Conservation (phyloP, 2,113 vertebrate species). For the Chaetodon auriga region DNA sequence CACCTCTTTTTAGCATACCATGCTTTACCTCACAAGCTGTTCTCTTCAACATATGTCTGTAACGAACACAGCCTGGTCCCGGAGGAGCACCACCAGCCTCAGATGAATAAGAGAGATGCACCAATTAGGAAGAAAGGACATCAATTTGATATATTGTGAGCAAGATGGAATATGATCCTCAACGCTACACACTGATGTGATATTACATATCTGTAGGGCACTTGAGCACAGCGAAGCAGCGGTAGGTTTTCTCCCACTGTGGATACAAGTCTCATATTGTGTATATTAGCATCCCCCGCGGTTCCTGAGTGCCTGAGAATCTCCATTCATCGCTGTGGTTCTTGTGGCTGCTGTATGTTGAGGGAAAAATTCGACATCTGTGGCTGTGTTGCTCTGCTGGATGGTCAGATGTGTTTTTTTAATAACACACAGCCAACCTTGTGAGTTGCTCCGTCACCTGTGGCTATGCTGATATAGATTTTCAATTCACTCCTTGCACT, state of each 20-base stretch:
- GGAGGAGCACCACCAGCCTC: slow-evolving; percentile 37
- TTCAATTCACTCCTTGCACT: slow-evolving; percentile 26
- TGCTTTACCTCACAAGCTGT: slow-evolving; percentile 5
- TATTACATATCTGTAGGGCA: slow-evolving; percentile 57
- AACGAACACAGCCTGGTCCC: slow-evolving; percentile 56
- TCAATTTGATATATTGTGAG: slow-evolving; percentile 40
- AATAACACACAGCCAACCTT: neutral
- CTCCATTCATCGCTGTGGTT: slow-evolving; percentile 22
- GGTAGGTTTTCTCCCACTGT: slow-evolving; percentile 27
- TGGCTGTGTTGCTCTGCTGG: neutral
- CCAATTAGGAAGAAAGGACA: slow-evolving; percentile 58
- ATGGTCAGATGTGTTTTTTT: neutral
- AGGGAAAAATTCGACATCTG: neutral
- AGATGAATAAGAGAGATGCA: slow-evolving; percentile 44
- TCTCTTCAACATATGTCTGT: slow-evolving; percentile 40
- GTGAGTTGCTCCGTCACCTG: slow-evolving; percentile 36
- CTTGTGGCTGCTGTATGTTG: slow-evolving; percentile 37
- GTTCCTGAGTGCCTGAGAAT: slow-evolving; percentile 18
- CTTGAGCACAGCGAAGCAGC: slow-evolving; percentile 18
- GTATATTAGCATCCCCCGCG: slow-evolving; percentile 33
- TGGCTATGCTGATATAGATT: slow-evolving; percentile 65
- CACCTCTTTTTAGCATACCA: slow-evolving; percentile 1
- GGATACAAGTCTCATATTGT: slow-evolving; percentile 40
- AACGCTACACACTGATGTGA: slow-evolving; percentile 35
- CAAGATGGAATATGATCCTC: slow-evolving; percentile 41